Evolutionary conservation across 2,797 vertebrate genomes (phyloP).

Genomic region (Agapornis canus): DNA sequence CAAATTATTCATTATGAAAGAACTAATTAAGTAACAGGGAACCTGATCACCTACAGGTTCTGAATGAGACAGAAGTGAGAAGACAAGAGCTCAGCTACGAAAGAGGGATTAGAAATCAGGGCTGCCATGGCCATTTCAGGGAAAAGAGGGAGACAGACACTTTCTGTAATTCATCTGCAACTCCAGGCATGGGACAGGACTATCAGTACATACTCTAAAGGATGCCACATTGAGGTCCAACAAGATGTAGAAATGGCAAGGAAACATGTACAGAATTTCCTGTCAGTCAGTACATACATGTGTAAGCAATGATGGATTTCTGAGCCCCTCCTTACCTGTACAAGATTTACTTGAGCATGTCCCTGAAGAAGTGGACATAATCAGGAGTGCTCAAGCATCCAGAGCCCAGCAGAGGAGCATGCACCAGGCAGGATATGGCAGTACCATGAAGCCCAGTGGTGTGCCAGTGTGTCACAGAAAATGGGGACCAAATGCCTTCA

Average conservation of each 20-base stretch:
- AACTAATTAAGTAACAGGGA: not conserved
- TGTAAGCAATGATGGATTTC: fast-evolving
- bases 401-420: not conserved
- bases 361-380: fast-evolving
- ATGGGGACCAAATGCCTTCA: fast-evolving
- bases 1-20: not conserved
- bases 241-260: not conserved
- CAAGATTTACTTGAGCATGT: not conserved
- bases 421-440: fast-evolving
- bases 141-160: not conserved
- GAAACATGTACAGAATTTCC: fast-evolving
- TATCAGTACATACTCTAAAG: too few relatives aligned
- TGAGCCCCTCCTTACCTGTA: not conserved
- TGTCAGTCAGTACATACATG: fast-evolving
- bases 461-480: fast-evolving
- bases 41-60: not conserved
- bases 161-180: not conserved
- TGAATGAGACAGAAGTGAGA: not conserved
- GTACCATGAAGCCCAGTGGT: fast-evolving
- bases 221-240: not conserved
- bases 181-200: not conserved
- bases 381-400: not conserved
- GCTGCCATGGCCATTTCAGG: not conserved
- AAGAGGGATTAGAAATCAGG: not conserved
- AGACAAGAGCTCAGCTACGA: not conserved